Conservation (phyloP, 2,797 vertebrate genomes). For the Coccyzus lansbergi region DNA sequence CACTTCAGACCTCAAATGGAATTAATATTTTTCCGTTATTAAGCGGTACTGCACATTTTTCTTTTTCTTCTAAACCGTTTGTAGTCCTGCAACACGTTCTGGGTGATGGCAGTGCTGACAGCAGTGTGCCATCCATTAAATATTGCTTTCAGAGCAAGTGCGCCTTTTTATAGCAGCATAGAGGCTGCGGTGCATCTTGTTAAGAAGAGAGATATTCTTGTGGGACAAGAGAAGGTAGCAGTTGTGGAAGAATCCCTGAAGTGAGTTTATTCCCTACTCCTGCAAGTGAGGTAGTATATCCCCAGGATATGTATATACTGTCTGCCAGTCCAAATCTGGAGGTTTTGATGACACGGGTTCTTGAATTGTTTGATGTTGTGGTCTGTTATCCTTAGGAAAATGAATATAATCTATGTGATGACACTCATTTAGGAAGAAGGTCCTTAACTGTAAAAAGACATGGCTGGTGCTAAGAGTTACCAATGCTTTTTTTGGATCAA, state of each 20-base stretch:
- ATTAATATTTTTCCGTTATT: background rate
- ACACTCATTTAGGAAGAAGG: background rate
- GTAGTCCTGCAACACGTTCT: background rate
- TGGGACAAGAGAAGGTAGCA: background rate
- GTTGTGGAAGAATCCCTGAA: background rate
- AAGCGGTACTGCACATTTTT: background rate
- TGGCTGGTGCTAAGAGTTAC: background rate
- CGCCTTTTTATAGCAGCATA: background rate
- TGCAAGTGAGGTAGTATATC: background rate
- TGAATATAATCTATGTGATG: background rate
- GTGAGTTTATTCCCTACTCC: background rate
- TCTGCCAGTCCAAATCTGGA: background rate
- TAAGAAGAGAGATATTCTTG: background rate
- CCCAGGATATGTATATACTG: background rate
- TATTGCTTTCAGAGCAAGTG: background rate
- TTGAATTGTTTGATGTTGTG: background rate
- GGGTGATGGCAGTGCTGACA: background rate
- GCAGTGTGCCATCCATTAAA: background rate
- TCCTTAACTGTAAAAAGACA: background rate
- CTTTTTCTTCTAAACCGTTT: background rate
- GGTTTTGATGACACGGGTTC: background rate
- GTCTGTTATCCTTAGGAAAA: background rate
- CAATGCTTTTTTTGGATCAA: background rate
- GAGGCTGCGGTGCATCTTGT: background rate
- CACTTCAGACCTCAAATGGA: background rate